Evolutionary conservation across 2,797 vertebrate genomes (phyloP), one percentile per base, ranked within the genome.

Genomic region (Anableps anableps): DNA sequence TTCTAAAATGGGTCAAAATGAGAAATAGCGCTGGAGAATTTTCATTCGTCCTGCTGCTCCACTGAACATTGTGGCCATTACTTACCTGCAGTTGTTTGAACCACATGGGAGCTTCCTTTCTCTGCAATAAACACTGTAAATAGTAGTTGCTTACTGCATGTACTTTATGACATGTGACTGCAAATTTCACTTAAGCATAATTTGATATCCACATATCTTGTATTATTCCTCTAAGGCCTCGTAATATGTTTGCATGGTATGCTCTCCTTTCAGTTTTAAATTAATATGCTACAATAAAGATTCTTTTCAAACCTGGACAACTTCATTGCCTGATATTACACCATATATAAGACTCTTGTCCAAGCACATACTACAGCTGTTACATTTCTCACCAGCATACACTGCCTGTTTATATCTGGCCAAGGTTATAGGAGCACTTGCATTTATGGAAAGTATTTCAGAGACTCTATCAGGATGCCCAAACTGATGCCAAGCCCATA

Each of bases 351-450:
- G 38, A 72, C 38, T 34, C 10, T n/a, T 64, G 34, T 48, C 72
- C 9, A 72, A 51, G 73, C 53, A 79, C 47, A 73, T 76, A 48
- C 76, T 73, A 70, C 41, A 76, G 78, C 81, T 90, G 83, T 88
- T 88, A 26, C 85, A 86, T 80, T 88, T 92, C 89, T 85, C 80
- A 87, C 75, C 88, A 77, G 74, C 84, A 81, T 86, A 88, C 83
- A 90, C 89, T 80, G 85, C 88, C 77, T 80, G 80, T 70, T 77
- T 77, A 87, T 87, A 88, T 76, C 78, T 79, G 64, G 86, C 83
- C 89, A 90, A 93, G 88, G 88, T 94, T 92, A 89, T 85, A 88
- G 81, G 89, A 92, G 80, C 86, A 83, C 85, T 89, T 90, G 80
- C 86, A 74, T 78, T 84, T 76, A 90, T 92, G 80, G 76, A 88